Evolutionary conservation across 2,888 invertebrate species (phyloP).

Genomic region (Xestia rhomboidea): DNA sequence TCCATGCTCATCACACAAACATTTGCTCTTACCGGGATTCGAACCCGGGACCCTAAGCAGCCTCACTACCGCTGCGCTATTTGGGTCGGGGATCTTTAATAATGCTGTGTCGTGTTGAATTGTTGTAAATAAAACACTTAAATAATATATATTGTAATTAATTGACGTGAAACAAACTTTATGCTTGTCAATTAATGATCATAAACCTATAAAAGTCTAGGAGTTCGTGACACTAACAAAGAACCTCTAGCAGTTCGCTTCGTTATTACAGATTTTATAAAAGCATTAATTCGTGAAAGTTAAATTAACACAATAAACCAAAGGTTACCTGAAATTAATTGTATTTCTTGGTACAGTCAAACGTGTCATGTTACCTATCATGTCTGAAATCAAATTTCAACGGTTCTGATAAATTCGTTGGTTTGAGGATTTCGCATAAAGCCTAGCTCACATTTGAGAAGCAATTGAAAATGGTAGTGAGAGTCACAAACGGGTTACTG

Average conservation of each 20-base stretch:
- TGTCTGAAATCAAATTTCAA: neutral
- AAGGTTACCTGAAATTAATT: neutral
- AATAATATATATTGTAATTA: too few species aligned
- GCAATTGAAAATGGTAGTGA: neutral
- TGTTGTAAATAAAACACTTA: neutral
- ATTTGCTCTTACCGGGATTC: too few species aligned
- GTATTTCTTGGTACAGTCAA: neutral
- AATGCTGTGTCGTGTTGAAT: neutral
- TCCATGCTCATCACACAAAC: too few species aligned
- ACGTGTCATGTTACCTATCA: neutral
- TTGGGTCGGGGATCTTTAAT: too few species aligned
- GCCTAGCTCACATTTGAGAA: neutral
- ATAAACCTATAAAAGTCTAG: neutral
- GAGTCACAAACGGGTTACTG: neutral
- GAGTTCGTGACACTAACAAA: neutral
- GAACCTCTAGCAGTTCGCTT: neutral
- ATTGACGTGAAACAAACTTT: neutral
- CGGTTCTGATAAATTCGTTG: neutral
- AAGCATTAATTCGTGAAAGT: neutral
- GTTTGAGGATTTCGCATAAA: neutral
- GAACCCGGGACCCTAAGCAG: too few species aligned
- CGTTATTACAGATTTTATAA: neutral
- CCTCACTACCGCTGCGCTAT: too few species aligned
- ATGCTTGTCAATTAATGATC: neutral
- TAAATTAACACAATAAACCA: neutral